Evolutionary conservation across 1,140 invertebrate genomes (phyloP), one percentile per base, ranked within the genome.

Genomic region (Scaptomyza montana): DNA sequence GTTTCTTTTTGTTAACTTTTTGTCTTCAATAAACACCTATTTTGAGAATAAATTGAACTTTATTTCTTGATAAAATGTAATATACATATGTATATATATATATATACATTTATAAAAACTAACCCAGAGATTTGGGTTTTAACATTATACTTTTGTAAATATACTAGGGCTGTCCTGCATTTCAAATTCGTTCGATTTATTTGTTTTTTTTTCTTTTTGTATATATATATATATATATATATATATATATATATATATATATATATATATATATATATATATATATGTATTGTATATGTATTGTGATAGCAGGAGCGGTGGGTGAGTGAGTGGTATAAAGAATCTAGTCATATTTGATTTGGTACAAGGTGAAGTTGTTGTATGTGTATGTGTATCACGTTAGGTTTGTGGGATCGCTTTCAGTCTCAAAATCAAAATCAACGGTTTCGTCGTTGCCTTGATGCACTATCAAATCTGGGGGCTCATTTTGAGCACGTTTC

Each of bases 391-490:
- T 8, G 36, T 51, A 71, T 65, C 60, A 65, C 62, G 62, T 64
- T 65, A 46, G 54, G 28, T 56, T 71, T 57, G 30, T 33, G 30
- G 33, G 7, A 33, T 33, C 30, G 39, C 28, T 41, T 33, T 59
- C 49, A 45, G 54, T 50, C 33, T 60, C 64, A 21, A 21, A 12
- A n/a, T 56, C 51, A 28, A 8, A 12, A 28, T 72, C 41, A 9
- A 39, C 36, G 36, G n/a, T 43, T n/a, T 55, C 16, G 3, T 68
- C 56, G n/a, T 46, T 50, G 16, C 46, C 13, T 41, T 69, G 70
- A 39, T 73, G 66, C 21, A 87, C 73, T 62, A 79, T 79, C 39
- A 89, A 67, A 77, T 84, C 82, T 2, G 68, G 75, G 9, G 82
- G 82, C 57, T 86, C 82, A 25, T 70, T 55, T 50, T 74, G 10